These are phyloP conservation scores for Psittacus erithacus DNA, from an alignment of 2,113 vertebrate species.

Conservation along the genomic window DNA sequence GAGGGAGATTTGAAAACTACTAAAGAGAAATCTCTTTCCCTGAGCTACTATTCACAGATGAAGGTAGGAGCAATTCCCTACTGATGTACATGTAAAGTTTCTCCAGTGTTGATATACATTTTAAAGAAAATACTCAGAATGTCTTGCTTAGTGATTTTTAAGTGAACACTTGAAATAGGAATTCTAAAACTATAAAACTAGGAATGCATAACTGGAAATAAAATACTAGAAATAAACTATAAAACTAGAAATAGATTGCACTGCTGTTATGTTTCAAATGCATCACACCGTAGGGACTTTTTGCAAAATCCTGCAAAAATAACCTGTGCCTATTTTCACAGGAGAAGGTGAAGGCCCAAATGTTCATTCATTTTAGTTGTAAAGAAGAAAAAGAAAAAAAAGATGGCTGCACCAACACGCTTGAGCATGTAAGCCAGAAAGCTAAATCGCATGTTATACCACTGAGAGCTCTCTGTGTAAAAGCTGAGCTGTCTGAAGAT, in stretches of 20 bases:
- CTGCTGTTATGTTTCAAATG: neutral
- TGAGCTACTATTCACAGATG: neutral
- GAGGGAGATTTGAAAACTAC: neutral
- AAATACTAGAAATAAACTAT: neutral
- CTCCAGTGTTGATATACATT: neutral
- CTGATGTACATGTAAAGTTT: neutral
- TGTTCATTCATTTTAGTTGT: neutral
- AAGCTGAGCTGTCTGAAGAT: neutral
- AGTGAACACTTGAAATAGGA: neutral
- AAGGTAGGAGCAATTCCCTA: neutral
- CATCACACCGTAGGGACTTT: neutral
- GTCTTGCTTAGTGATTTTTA: neutral
- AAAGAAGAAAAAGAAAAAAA: neutral
- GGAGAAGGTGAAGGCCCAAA: neutral
- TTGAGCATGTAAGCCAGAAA: neutral
- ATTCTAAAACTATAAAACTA: neutral
- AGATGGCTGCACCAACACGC: neutral
- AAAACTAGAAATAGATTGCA: neutral
- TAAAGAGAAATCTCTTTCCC: neutral
- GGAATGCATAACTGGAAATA: constrained; percentile 11
- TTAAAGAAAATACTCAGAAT: neutral
- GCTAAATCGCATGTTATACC: neutral
- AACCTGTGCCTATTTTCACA: neutral
- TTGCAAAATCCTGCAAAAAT: neutral
- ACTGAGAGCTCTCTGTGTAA: neutral